phyloP scores from a whole-genome alignment of 1,140 invertebrate species.

The Diabrotica virgifera region DNA sequence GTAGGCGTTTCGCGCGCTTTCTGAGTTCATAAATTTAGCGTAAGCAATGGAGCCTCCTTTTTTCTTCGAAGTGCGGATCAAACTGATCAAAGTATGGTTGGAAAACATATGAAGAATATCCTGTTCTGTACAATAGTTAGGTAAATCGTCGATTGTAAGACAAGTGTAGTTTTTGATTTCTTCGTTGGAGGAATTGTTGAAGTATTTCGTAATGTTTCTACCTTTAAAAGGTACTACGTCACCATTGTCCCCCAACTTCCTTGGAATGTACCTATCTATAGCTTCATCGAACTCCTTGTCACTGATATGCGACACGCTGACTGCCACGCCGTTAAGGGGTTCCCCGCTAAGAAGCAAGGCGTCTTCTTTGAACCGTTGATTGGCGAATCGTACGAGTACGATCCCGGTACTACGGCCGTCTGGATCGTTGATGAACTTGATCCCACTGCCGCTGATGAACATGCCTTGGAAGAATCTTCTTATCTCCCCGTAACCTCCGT shows the following conservation, averaged over 20 bases:
- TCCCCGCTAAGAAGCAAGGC: constrained; percentile 63
- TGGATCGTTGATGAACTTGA: constrained; percentile 81
- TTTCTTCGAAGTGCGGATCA: constrained; percentile 62
- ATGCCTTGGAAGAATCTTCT: constrained; percentile 75
- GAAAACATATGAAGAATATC: constrained; percentile 75
- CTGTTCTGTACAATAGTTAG: constrained; percentile 70
- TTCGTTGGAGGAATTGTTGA: constrained; percentile 41
- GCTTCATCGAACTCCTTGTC: constrained; percentile 65
- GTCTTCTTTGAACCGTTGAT: constrained; percentile 63
- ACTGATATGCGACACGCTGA: constrained; percentile 60
- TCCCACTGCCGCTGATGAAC: constrained; percentile 75
- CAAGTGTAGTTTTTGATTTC: constrained; percentile 51
- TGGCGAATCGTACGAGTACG: constrained; percentile 75
- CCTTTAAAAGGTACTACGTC: constrained; percentile 18
- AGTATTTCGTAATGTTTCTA: constrained; percentile 38
- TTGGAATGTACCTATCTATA: constrained; percentile 58
- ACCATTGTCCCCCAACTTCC: constrained; percentile 26
- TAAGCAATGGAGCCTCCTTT: constrained; percentile 60
- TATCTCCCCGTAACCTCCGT: constrained; percentile 71
- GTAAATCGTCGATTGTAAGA: constrained; percentile 66
- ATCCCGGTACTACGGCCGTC: constrained; percentile 75
- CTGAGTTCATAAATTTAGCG: constrained; percentile 68
- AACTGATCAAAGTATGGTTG: constrained; percentile 67
- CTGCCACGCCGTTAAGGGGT: constrained; percentile 58
- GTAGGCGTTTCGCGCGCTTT: constrained; percentile 64